These are phyloP conservation scores for Intellagama lesueurii DNA, from an alignment of 2,797 vertebrate species.

Conservation along the genomic window DNA sequence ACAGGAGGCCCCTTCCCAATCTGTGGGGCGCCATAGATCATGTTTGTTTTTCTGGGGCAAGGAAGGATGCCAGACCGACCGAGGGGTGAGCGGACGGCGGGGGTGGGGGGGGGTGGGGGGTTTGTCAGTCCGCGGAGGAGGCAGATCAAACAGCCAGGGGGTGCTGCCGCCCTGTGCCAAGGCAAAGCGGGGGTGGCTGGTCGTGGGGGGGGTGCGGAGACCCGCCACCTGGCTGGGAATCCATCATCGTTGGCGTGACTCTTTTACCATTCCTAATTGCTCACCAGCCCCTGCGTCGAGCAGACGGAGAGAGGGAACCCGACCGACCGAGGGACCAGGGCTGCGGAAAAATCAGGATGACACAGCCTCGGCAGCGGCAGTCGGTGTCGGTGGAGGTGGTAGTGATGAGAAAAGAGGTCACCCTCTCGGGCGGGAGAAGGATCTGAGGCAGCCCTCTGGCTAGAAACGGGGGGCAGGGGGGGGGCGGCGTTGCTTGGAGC, in stretches of 20 bases:
- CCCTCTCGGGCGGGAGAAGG: conserved; percentile 43
- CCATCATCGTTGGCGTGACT: background rate
- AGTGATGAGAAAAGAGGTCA: conserved; percentile 45
- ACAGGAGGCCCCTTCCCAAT: too few species aligned
- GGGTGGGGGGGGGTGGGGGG: background rate
- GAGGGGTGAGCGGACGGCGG: background rate
- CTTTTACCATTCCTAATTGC: background rate
- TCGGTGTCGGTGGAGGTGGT: conserved; percentile 34
- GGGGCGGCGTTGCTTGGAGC: background rate
- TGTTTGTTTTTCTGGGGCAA: too few species aligned
- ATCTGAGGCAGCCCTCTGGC: background rate
- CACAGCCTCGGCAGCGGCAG: background rate
- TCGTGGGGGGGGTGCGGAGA: too few species aligned
- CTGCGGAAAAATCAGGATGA: conserved; percentile 13
- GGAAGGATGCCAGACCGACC: background rate
- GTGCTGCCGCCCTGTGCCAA: too few species aligned
- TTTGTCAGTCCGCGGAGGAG: background rate
- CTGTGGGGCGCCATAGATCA: too few species aligned
- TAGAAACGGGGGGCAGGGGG: background rate
- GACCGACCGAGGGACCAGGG: background rate
- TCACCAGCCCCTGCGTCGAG: background rate
- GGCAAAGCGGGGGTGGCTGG: too few species aligned
- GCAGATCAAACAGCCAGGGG: too few species aligned
- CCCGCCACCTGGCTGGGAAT: too few species aligned
- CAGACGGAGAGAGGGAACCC: background rate